phyloP scores from a whole-genome alignment of 2,113 vertebrate species.

The Anhinga anhinga region DNA sequence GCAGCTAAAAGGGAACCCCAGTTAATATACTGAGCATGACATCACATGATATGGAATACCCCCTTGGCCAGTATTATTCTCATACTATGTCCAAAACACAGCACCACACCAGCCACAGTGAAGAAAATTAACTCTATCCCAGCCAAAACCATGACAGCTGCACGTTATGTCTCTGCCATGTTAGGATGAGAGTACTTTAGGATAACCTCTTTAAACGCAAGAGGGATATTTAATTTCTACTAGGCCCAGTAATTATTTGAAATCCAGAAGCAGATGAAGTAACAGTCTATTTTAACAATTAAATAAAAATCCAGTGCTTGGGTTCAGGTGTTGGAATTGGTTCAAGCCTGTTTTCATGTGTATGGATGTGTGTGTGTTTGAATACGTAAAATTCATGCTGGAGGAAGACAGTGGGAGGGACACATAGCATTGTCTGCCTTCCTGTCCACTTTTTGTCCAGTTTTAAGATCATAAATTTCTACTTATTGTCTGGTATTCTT shows the following conservation, averaged over 20 bases:
- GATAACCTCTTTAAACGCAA: background rate
- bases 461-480: background rate
- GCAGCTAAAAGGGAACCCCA: too few species aligned
- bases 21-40: too few species aligned
- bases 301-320: background rate
- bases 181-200: background rate
- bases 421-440: fast-evolving
- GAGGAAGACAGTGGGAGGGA: background rate
- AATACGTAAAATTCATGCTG: background rate
- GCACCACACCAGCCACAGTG: too few species aligned
- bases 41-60: too few species aligned
- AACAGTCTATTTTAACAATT: background rate
- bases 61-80: too few species aligned
- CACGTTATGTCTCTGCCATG: background rate
- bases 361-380: background rate
- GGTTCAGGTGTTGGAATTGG: background rate
- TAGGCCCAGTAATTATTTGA: background rate
- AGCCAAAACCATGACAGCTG: too few species aligned
- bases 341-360: background rate
- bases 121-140: too few species aligned
- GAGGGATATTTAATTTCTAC: background rate
- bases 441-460: background rate
- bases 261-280: background rate
- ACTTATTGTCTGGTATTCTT: background rate
- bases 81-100: too few species aligned